phyloP scores from a whole-genome alignment of 2,888 invertebrate genomes.

The Adineta ricciae region DNA sequence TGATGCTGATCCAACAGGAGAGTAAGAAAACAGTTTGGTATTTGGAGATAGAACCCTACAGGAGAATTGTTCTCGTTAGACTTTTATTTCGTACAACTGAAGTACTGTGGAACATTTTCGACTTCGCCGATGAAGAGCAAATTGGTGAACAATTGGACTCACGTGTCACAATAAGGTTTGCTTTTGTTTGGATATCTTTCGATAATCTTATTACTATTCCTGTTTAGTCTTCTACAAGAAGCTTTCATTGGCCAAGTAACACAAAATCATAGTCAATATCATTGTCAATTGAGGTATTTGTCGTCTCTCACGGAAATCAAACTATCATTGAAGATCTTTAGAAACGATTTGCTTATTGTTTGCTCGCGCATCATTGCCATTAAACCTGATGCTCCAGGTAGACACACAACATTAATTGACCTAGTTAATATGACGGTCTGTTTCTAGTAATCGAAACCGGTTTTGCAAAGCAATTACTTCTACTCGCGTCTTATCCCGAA shows the following conservation, averaged over 20 bases:
- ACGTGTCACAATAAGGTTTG: conserved; percentile 43
- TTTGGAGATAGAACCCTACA: too few species aligned
- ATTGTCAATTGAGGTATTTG: conserved; percentile 42
- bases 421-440: neutral
- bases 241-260: conserved; percentile 47
- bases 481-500: conserved; percentile 50
- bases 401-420: too few species aligned
- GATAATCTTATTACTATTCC: neutral
- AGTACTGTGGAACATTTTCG: conserved; percentile 48
- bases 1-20: conserved; percentile 12
- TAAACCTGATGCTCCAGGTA: conserved; percentile 43
- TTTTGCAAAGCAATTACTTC: conserved; percentile 46
- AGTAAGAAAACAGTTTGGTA: conserved; percentile 1
- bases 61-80: neutral
- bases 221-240: conserved; percentile 44
- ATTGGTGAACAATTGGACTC: conserved; percentile 44
- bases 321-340: neutral
- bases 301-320: neutral
- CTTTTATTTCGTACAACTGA: conserved; percentile 47
- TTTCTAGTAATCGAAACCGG: conserved; percentile 42
- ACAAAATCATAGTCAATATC: conserved; percentile 47
- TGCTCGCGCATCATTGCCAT: conserved; percentile 42
- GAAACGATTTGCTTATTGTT: conserved; percentile 48
- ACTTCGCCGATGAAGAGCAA: conserved; percentile 41
- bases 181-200: neutral